phyloP scores from a whole-genome alignment of 2,888 invertebrate genomes.

The Siphlonurus alternatus region DNA sequence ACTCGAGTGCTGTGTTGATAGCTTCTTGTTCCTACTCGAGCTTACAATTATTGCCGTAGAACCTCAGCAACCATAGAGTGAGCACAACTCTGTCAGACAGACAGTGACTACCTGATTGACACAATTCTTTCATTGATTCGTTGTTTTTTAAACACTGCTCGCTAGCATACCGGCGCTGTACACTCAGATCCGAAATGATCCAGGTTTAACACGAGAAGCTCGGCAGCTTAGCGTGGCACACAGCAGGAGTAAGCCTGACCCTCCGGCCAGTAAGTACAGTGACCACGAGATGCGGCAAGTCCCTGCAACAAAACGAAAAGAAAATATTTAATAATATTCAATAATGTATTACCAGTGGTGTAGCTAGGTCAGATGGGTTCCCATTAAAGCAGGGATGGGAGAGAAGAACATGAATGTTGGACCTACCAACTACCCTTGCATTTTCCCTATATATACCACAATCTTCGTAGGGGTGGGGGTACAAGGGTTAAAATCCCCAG shows the following conservation, averaged over 20 bases:
- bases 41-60: too few relatives aligned
- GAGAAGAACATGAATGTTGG: not conserved
- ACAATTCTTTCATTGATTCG: too few relatives aligned
- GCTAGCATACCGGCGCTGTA: constrained; percentile 25
- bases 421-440: too few relatives aligned
- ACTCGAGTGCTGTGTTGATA: too few relatives aligned
- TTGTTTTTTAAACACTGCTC: constrained; percentile 8
- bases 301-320: constrained; percentile 26
- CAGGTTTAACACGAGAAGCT: constrained; percentile 36
- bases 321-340: not conserved
- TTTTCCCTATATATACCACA: too few relatives aligned
- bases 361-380: not conserved
- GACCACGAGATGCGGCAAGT: constrained; percentile 40
- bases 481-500: too few relatives aligned
- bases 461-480: too few relatives aligned
- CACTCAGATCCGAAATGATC: constrained; percentile 31
- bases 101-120: too few relatives aligned
- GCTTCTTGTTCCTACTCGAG: too few relatives aligned
- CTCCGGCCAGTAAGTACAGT: constrained; percentile 33
- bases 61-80: too few relatives aligned
- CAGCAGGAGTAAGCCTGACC: constrained; percentile 32
- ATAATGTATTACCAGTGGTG: not conserved
- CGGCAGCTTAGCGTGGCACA: constrained; percentile 39
- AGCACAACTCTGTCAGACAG: too few relatives aligned
- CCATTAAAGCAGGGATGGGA: not conserved